Evolutionary conservation across 2,113 vertebrate species (phyloP).

Genomic region (Gavialis gangeticus): DNA sequence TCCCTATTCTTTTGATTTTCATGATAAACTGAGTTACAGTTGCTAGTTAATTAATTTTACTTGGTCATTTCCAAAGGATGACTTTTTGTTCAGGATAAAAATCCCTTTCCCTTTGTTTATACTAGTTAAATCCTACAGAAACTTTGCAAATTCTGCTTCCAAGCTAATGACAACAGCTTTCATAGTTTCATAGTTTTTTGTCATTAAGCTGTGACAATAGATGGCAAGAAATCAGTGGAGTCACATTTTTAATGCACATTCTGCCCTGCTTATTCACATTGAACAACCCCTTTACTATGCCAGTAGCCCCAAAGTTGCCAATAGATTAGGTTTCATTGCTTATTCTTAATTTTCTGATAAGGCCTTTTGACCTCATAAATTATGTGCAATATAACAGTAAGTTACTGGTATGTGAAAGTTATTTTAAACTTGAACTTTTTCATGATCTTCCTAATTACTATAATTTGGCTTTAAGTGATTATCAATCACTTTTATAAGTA

Average conservation of each 20-base stretch:
- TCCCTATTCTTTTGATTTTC: constrained; percentile 28
- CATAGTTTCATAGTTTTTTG: background rate
- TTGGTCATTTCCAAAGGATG: background rate
- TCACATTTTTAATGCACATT: constrained; percentile 18
- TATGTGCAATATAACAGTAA: background rate
- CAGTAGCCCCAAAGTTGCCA: constrained; percentile 63
- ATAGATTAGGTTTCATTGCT: constrained; percentile 66
- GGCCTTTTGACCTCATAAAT: background rate
- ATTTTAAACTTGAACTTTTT: background rate
- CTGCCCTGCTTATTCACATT: constrained; percentile 49
- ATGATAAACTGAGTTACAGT: constrained; percentile 7
- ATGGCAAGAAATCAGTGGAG: constrained; percentile 46
- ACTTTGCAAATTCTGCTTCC: fast-evolving
- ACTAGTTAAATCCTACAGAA: background rate
- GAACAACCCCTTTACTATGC: constrained; percentile 50
- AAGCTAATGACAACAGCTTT: constrained; percentile 22
- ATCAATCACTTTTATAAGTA: background rate
- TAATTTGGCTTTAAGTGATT: background rate
- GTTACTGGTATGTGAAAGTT: background rate
- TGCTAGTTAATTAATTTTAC: too few relatives aligned
- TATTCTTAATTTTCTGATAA: constrained; percentile 61
- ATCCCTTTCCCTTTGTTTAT: background rate
- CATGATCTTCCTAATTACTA: background rate
- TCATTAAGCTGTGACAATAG: constrained; percentile 23
- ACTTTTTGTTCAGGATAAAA: background rate